These are phyloP conservation scores for Holocentrus rufus DNA, from an alignment of 2,797 vertebrate species.

Conservation along the genomic window DNA sequence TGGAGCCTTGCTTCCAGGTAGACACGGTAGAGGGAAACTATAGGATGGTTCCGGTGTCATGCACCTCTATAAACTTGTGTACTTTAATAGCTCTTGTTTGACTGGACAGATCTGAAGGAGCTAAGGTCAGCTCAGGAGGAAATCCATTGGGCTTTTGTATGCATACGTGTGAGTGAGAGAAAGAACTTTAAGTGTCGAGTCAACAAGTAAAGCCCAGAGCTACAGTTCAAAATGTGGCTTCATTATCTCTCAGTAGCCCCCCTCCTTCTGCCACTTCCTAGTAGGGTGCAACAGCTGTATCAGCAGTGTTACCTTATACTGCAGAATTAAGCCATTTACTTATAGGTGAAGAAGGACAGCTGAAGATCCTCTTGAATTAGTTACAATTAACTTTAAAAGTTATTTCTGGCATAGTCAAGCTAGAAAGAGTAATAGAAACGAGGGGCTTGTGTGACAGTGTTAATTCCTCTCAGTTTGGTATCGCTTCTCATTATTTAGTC, in stretches of 20 bases:
- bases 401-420: not conserved
- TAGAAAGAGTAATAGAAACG: not conserved
- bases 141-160: no score
- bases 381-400: not conserved
- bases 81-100: not conserved
- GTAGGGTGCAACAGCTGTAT: conserved; percentile 48
- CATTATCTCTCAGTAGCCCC: conserved; percentile 8
- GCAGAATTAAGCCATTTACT: not conserved
- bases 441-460: not conserved
- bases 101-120: not conserved
- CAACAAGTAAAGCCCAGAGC: not conserved
- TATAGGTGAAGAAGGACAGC: not conserved
- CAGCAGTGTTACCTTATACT: not conserved
- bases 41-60: no score
- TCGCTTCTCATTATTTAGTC: not conserved
- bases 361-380: not conserved
- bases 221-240: not conserved
- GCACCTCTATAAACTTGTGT: no score
- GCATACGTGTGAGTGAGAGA: no score
- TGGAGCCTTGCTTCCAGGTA: not conserved
- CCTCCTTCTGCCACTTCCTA: conserved; percentile 51
- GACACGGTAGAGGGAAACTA: not conserved
- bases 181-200: not conserved
- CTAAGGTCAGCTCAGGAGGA: no score
- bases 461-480: not conserved